These are phyloP conservation scores for Chaenocephalus aceratus DNA, from an alignment of 2,113 vertebrate species.

Conservation along the genomic window DNA sequence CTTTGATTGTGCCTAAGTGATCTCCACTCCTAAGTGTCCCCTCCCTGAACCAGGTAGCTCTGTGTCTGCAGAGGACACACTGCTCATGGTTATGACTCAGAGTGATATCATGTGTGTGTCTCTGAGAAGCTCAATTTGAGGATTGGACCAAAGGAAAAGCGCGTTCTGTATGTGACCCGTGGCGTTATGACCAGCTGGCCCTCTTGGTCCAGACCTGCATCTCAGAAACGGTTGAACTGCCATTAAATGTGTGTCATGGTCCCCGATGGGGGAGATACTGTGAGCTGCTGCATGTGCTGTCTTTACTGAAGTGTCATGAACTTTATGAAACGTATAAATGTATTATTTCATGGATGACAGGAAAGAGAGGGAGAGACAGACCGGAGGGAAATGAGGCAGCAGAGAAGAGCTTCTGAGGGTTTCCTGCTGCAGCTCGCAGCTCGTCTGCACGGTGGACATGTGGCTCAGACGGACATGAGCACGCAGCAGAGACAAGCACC, in stretches of 20 bases:
- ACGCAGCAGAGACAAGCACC: background rate
- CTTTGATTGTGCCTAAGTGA: slow-evolving; percentile 53
- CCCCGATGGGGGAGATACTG: background rate
- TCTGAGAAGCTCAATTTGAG: too few relatives aligned
- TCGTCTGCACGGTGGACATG: background rate
- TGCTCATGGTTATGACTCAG: background rate
- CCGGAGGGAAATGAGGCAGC: too few relatives aligned
- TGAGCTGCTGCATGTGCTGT: too few relatives aligned
- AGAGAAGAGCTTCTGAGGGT: too few relatives aligned
- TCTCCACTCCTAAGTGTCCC: slow-evolving; percentile 41
- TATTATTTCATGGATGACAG: background rate
- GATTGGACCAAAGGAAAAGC: too few relatives aligned
- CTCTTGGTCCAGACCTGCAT: background rate
- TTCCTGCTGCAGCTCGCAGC: background rate
- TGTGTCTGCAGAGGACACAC: slow-evolving; percentile 15
- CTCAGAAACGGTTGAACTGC: background rate
- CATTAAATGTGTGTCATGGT: background rate
- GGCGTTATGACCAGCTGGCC: background rate
- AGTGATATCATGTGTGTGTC: slow-evolving; percentile 3
- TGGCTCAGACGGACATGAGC: background rate
- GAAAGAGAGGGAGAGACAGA: background rate
- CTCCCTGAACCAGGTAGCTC: slow-evolving; percentile 34
- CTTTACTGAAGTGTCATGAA: too few relatives aligned
- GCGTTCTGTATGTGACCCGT: background rate
- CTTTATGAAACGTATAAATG: background rate